Evolutionary conservation across 1,140 invertebrate species (phyloP).

Genomic region (Melipona quadrifasciata): DNA sequence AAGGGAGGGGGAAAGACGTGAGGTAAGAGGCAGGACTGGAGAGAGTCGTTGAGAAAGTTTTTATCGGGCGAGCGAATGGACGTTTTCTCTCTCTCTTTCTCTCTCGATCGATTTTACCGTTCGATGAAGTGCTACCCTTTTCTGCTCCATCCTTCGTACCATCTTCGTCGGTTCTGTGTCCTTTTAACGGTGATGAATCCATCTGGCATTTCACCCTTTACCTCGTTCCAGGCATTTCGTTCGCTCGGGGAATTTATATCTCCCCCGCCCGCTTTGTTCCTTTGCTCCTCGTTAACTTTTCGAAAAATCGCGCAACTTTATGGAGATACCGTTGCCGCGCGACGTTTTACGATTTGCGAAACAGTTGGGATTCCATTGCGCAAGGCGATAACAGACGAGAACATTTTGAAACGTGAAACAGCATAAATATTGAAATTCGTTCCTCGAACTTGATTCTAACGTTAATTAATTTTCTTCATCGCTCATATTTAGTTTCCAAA

Average conservation of each 20-base stretch:
- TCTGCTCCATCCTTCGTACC: background rate
- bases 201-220: background rate
- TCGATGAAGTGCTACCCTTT: constrained; percentile 1
- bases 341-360: background rate
- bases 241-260: background rate
- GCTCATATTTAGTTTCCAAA: no score
- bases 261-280: no score
- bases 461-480: no score
- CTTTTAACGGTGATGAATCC: background rate
- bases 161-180: constrained; percentile 9
- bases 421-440: no score
- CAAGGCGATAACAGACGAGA: background rate
- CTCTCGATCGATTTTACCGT: constrained; percentile 28
- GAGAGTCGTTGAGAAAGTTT: constrained; percentile 46
- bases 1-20: constrained; percentile 27
- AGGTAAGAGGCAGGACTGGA: constrained; percentile 21
- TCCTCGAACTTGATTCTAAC: no score
- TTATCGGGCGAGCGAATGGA: constrained; percentile 34
- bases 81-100: background rate
- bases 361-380: background rate
- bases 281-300: background rate
- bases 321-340: background rate
- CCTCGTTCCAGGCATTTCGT: background rate
- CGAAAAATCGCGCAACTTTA: background rate
- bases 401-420: background rate